phyloP scores from a whole-genome alignment of 1,140 invertebrate species.

The Leucophenga varia region DNA sequence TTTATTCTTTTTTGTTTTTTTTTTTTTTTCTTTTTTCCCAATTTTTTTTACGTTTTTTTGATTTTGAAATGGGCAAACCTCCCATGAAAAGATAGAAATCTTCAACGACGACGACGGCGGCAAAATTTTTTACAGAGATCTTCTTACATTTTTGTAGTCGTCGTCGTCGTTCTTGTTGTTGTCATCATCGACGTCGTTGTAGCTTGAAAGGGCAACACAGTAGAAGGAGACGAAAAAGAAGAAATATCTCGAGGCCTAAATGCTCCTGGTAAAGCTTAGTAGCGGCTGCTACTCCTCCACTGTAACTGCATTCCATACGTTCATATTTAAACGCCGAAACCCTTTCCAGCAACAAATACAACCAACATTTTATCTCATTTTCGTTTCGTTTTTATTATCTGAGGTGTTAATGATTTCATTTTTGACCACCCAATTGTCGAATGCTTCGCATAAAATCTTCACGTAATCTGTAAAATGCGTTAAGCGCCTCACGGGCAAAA shows the following conservation, averaged over 20 bases:
- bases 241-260: too few species aligned
- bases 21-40: constrained; percentile 5
- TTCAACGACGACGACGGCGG: constrained; percentile 7
- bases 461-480: constrained; percentile 13
- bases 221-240: too few species aligned
- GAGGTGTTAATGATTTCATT: constrained; percentile 57
- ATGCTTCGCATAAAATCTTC: constrained; percentile 8
- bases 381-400: constrained; percentile 31
- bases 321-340: too few species aligned
- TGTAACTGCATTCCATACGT: too few species aligned
- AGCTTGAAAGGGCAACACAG: constrained; percentile 3
- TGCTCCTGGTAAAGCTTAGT: too few species aligned
- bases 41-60: constrained; percentile 1
- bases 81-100: constrained; percentile 48
- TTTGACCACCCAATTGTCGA: constrained; percentile 52
- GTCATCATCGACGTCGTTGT: constrained; percentile 15
- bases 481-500: constrained; percentile 13
- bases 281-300: too few species aligned
- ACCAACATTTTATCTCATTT: too few species aligned
- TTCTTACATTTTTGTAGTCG: constrained; percentile 14
- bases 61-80: constrained; percentile 39
- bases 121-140: constrained; percentile 24
- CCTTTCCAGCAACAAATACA: too few species aligned
- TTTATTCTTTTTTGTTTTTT: not conserved
- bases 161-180: not conserved